Conservation (phyloP, 2,113 vertebrate genomes). For the Corvus hawaiiensis region DNA sequence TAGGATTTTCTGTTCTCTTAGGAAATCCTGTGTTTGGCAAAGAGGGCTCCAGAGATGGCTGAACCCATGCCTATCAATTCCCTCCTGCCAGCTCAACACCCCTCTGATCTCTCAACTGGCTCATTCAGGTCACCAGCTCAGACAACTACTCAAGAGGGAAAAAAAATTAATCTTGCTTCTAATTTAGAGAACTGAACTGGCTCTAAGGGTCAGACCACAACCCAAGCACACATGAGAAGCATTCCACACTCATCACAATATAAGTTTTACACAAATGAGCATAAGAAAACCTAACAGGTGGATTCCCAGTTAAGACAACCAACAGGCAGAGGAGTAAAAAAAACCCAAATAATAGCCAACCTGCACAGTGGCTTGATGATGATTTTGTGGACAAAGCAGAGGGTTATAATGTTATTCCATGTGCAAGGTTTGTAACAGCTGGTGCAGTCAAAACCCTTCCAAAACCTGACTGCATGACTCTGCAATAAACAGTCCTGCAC, state of each 20-base stretch:
- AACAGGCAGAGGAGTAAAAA: not conserved
- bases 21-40: not conserved
- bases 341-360: not conserved
- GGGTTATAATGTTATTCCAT: not conserved
- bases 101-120: not conserved
- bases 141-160: not conserved
- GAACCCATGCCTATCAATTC: not conserved
- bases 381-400: not conserved
- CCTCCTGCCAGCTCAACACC: not conserved
- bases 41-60: not conserved
- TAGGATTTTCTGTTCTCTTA: not conserved
- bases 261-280: not conserved
- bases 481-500: not conserved
- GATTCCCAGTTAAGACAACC: not conserved
- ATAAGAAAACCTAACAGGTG: not conserved
- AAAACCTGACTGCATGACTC: not conserved
- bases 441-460: not conserved
- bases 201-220: not conserved
- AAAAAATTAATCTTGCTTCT: not conserved
- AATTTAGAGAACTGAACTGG: not conserved
- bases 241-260: rapidly evolving
- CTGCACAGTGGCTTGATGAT: not conserved
- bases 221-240: not conserved
- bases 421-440: not conserved
- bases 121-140: not conserved